Base-by-base conservation (phyloP, 2,888 invertebrate species). In the Hemaris fuciformis region DNA sequence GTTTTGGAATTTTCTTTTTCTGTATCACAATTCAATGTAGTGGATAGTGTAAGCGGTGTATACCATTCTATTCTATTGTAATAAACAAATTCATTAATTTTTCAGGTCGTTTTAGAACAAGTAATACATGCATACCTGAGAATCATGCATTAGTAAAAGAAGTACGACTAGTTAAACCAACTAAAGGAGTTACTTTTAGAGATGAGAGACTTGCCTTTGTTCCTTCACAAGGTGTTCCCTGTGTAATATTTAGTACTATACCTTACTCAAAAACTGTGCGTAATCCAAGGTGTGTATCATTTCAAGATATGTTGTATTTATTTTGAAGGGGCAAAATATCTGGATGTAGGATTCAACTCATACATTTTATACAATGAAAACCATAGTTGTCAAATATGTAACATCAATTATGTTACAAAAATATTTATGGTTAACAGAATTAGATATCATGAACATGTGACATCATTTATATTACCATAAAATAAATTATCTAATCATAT, bases 141-240 rank as follows among this genome's bases (percentile, higher is more conserved):
- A 85, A 91, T 69, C 94, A 94, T 81, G 79, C 85, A n/a, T 80
- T 88, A 60, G 77, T 77, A 41, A 94, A 94, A 74, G 95, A 94
- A 83, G 85, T 95, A 22, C 94, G 94, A 69, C 75, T 95, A 66
- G 82, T 95, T 63, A 93, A 93, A 66, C 93, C 94, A 15, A 89
- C 93, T 25, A 95, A 94, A 85, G 94, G 94, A 66, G 95, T 95
- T 66, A 94, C 94, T 71, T 96, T 96, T 76, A 95, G 94, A 79
- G 96, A 97, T 84, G 97, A 97, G 80, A 94, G 98, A 76, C 93
- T 98, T 68, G 95, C 97, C 62, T 93, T 98, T 87, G 95, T 97
- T 42, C 95, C 97, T 59, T 92, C 95, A 5, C 95, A 95, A 73
- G 95, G 95, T 75, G 95, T 95, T 62, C 98, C 98, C 38, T 96